Base-by-base conservation (phyloP, 2,888 invertebrate genomes). In the Pseudococcus viburni region DNA sequence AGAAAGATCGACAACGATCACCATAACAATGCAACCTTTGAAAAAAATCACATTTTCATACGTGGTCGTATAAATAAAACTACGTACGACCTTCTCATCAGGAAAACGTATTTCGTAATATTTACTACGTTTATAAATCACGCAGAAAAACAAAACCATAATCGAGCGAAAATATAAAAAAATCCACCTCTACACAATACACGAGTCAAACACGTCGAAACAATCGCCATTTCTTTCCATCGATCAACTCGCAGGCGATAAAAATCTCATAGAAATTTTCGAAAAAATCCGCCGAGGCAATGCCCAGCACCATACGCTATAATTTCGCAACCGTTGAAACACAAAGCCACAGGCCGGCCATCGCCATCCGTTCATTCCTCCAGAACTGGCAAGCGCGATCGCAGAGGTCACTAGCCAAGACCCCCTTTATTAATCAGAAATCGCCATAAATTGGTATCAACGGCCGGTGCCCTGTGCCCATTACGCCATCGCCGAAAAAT, bases 401-500 rank as follows among this genome's bases (percentile, higher is more conserved):
- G 59, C 59, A 59, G 59, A 59, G 59, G 59, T 59, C 59, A 59
- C 59, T 59, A 59, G 59, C 59, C 59, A 59, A 19, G 15, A 59
- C 59, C 59, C 59, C 19, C 59, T 59, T 59, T 59, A 51, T 59
- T 9, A 59, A 19, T 19, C 8, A 59, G 19, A 59, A 59, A 59
- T 59, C 19, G 19, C 59, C 19, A 59, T 59, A 59, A 59, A 59
- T 59, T 59, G 19, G 59, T 59, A 59, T 12, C 51, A 51, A 0
- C 59, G 59, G 59, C 59, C 59, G 59, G 19, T 59, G 19, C 59
- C 59, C 59, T 59, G 59, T 59, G 59, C 59, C 59, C 59, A 73
- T 73, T 73, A 73, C 68, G 33, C 68, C 68, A 73, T 73, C 68
- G 68, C 68, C 68, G 68, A 73, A 73, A 73, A 73, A 73, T 73